Percentiles rank a stretch among this genome's conserved stretches.
These are phyloP conservation scores for Spodoptera litura DNA, from an alignment of 1,140 invertebrate genomes.

Conservation along the genomic window DNA sequence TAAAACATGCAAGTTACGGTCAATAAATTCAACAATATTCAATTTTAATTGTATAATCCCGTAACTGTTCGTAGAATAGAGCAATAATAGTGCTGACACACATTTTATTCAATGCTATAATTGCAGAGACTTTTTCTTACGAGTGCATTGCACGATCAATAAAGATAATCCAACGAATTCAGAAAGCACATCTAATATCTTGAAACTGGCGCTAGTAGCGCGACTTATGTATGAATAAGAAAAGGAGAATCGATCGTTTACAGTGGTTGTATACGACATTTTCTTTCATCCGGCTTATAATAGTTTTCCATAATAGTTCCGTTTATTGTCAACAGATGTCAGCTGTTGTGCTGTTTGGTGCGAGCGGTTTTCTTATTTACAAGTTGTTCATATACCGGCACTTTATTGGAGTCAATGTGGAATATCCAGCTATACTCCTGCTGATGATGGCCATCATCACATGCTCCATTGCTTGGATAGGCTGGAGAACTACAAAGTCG, in stretches of 20 bases:
- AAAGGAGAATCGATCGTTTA: not conserved
- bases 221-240: not conserved
- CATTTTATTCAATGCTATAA: conserved; percentile 40
- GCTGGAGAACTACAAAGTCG: conserved; percentile 85
- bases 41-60: conserved; percentile 15
- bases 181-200: not conserved
- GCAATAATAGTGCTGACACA: conserved; percentile 17
- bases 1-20: conserved; percentile 13
- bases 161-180: conserved; percentile 14
- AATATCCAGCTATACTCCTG: conserved; percentile 82
- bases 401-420: conserved; percentile 81
- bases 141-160: conserved; percentile 59
- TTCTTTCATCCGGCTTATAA: conserved; percentile 61
- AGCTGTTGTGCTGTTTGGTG: conserved; percentile 80
- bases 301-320: conserved; percentile 49
- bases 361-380: conserved; percentile 85
- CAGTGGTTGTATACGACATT: not conserved
- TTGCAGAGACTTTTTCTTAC: conserved; percentile 26
- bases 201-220: conserved; percentile 59
- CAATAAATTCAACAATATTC: conserved; percentile 46
- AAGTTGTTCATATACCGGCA: conserved; percentile 83
- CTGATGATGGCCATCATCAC: conserved; percentile 85
- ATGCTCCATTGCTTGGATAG: conserved; percentile 83
- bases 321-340: conserved; percentile 83
- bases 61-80: conserved; percentile 2